These are phyloP conservation scores for Macroglossus sobrinus DNA, from an alignment of 2,113 vertebrate species.

Conservation along the genomic window DNA sequence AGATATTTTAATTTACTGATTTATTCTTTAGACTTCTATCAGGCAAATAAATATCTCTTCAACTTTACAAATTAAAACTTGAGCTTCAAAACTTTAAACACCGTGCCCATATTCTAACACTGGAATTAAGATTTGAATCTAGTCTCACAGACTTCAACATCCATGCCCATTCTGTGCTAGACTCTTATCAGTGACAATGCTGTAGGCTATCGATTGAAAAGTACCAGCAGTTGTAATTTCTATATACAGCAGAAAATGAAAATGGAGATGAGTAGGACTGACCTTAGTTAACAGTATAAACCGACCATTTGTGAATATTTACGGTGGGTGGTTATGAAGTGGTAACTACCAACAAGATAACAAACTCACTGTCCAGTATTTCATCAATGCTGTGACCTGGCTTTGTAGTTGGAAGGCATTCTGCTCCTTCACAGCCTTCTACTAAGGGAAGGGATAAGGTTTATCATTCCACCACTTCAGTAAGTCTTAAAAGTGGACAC, in stretches of 20 bases:
- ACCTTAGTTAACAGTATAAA: not conserved
- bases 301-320: not conserved
- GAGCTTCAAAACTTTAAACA: not conserved
- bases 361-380: not conserved
- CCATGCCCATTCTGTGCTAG: not conserved
- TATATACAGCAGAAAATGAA: not conserved
- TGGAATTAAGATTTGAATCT: not conserved
- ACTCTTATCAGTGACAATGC: not conserved
- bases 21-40: not conserved
- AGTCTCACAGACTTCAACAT: not conserved
- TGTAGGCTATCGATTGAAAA: not conserved
- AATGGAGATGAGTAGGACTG: not conserved
- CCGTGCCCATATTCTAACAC: not conserved
- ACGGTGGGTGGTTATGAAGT: not conserved
- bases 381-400: fast-evolving
- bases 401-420: not conserved
- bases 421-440: not conserved
- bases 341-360: not conserved
- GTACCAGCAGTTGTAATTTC: not conserved
- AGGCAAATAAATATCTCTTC: not conserved
- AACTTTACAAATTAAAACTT: not conserved
- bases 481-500: not conserved
- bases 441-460: not conserved
- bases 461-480: not conserved
- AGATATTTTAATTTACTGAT: not conserved